Evolutionary conservation across 2,113 vertebrate genomes (phyloP), one percentile per base, ranked within the genome.

Genomic region (Engystomops pustulosus): DNA sequence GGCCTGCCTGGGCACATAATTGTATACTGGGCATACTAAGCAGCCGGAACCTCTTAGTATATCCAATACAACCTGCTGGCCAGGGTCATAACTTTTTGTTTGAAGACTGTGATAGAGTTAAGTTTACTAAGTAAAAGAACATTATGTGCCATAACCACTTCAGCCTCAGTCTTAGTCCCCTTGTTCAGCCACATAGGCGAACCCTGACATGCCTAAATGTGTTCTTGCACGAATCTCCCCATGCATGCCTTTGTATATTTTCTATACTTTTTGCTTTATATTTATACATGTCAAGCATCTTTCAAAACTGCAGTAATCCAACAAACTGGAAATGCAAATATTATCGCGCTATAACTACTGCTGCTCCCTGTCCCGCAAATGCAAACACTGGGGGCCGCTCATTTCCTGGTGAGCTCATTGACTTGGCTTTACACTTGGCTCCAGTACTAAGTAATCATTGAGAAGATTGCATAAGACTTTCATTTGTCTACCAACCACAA

Each of bases 371-470:
- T 18, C 75, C 75, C 75, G 27, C 75, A 60, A 67, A 41, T 25
- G 51, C 51, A 78, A 78, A 78, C 53, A 58, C 18, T 7, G 75
- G 75, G 49, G 75, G 30, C 53, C 36, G 15, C 20, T 58, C 53
- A 60, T 78, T 78, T 78, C 75, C 75, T 78, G 75, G 34, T 78
- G 75, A 60, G 75, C 75, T 78, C 75, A 60, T 78, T 8, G 17
- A 58, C 51, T 78, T 78, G 75, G 75, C 53, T 41, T 15, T 78
- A 38, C 23, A 25, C 17, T 78, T 78, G 75, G 75, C 75, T 78
- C 36, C 34, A 25, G 51, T 25, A 41, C 34, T 41, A 78, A 78
- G 51, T 60, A 58, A 77, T 60, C 53, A 58, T 18, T 41, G 30
- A 55, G 51, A 34, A 27, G 75, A 41, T 58, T 78, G 51, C 53